Percentiles rank a stretch among this genome's conserved stretches.
These are phyloP conservation scores for Hippotragus niger DNA, from an alignment of 2,113 vertebrate genomes.

Conservation along the genomic window DNA sequence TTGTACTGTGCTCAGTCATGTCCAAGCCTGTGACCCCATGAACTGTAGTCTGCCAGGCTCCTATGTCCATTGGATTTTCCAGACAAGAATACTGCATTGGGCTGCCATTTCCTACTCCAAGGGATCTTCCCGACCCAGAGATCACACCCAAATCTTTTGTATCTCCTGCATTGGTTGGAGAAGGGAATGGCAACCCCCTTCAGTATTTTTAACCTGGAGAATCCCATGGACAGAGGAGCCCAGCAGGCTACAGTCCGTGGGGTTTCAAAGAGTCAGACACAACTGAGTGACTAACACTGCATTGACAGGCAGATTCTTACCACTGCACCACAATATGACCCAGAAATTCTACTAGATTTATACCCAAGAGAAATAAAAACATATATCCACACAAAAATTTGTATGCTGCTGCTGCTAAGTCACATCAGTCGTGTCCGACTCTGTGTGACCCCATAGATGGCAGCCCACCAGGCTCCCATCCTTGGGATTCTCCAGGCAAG, in stretches of 20 bases:
- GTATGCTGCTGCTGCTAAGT: too few relatives aligned
- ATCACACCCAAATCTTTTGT: background rate
- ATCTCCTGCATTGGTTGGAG: background rate
- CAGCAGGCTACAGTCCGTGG: background rate
- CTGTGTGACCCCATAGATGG: too few relatives aligned
- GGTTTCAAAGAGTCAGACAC: background rate
- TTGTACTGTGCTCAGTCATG: background rate
- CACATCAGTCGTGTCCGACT: too few relatives aligned
- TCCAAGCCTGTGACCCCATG: background rate
- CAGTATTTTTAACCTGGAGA: background rate
- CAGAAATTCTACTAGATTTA: background rate
- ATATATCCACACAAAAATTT: background rate
- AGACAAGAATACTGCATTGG: background rate
- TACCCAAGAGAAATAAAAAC: background rate
- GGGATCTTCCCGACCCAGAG: background rate
- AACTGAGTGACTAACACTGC: background rate
- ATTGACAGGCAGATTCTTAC: background rate
- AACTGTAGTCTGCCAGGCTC: accelerated
- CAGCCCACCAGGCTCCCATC: too few relatives aligned
- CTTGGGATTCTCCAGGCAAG: too few relatives aligned
- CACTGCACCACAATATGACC: background rate
- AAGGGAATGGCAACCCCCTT: background rate
- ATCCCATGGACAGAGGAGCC: background rate
- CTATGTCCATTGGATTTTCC: background rate
- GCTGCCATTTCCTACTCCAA: background rate